Evolutionary conservation across 2,113 vertebrate genomes (phyloP).

Genomic region (Syrmaticus mikado): DNA sequence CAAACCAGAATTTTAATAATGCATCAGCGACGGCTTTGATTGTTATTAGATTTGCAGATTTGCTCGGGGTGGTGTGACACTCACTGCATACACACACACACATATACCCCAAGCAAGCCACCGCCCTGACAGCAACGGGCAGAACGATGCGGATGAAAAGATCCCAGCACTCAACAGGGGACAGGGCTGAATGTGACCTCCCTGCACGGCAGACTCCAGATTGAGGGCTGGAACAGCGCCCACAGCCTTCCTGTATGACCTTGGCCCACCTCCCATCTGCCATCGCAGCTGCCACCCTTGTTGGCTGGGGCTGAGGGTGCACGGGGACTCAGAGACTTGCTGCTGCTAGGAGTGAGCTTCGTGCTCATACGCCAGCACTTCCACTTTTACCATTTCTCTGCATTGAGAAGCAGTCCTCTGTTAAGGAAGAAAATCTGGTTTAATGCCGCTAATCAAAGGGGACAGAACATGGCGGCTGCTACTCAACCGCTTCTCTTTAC

Average conservation of each 20-base stretch:
- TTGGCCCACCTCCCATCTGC: neutral
- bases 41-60: neutral
- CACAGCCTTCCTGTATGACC: neutral
- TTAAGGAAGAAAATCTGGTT: neutral
- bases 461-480: neutral
- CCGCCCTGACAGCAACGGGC: neutral
- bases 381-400: neutral
- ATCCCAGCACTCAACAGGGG: neutral
- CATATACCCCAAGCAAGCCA: neutral
- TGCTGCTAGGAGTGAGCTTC: neutral
- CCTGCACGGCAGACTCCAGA: neutral
- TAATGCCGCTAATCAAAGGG: neutral
- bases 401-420: neutral
- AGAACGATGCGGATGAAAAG: neutral
- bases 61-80: neutral
- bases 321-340: neutral
- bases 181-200: neutral
- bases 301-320: neutral
- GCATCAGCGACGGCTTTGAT: neutral
- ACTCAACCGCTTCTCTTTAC: neutral
- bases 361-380: rapidly evolving
- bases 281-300: neutral
- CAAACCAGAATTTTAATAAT: neutral
- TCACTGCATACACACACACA: neutral
- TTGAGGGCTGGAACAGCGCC: neutral